Conservation (phyloP, 2,113 vertebrate genomes). For the Hydrochoerus hydrochaeris region DNA sequence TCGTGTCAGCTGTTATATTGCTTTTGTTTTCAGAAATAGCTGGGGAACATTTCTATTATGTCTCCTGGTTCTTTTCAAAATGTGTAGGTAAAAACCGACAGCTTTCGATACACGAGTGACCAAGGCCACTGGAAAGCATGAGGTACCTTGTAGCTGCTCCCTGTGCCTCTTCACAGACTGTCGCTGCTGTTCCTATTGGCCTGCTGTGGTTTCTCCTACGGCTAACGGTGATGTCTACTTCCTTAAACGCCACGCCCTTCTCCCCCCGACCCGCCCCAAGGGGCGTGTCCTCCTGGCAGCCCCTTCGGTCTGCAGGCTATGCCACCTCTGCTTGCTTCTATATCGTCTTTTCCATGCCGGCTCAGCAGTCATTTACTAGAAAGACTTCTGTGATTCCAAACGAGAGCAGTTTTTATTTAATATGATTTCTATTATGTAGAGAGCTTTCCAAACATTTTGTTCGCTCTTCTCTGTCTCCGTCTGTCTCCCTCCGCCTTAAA, state of each 20-base stretch:
- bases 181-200: background rate
- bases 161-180: background rate
- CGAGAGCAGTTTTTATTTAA: background rate
- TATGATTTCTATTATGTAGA: background rate
- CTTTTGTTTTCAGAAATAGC: conserved; percentile 35
- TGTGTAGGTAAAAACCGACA: background rate
- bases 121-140: background rate
- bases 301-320: background rate
- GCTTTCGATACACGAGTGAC: background rate
- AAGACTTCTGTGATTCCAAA: background rate
- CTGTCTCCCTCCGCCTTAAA: background rate
- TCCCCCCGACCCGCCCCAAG: too few relatives aligned
- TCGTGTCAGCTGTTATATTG: background rate
- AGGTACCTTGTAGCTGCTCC: background rate
- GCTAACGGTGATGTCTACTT: background rate
- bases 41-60: background rate
- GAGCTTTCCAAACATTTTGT: background rate
- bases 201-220: background rate
- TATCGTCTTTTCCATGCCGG: background rate
- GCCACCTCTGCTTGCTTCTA: background rate
- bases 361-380: background rate
- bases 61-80: background rate
- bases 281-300: background rate
- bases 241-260: too few relatives aligned
- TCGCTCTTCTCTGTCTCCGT: background rate